Evolutionary conservation across 2,113 vertebrate species (phyloP), one percentile per base, ranked within the genome.

Genomic region (Neolamprologus modestus): DNA sequence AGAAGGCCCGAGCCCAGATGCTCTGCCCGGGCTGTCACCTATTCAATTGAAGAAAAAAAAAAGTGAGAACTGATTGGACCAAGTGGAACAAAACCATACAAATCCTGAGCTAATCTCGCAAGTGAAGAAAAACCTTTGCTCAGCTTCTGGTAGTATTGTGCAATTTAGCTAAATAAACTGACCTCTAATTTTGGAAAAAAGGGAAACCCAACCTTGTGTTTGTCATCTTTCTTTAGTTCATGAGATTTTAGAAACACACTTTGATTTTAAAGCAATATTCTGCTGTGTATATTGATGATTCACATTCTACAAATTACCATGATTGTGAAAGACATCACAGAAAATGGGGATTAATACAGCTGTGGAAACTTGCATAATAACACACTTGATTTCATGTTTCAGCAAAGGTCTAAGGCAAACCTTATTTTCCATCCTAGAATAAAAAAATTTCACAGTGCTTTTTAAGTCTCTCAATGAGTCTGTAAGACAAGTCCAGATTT

Each of bases 1-100:
- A 99, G 94, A 52, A 99, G 97, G 57, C 99, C 99, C 0, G 99
- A 99, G 16, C 99, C 99, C 91, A 99, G 95, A 88, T 97, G 96
- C 94, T 99, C 98, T 47, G 99, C 98, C 53, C 98, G 97, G 91
- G 97, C 95, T 3, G 96, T 97, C 52, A 99, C 99, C 99, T 99
- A 87, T 42, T 53, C 33, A 84, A 24, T 7, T 0, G 17, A 3
- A n/a, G 33, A 21, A 68, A 5, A 37, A 35, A 42, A 73, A 24
- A 76, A 2, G 4, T 9, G 4, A 79, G 4, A 57, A 8, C 68
- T n/a, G 42, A 86, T 45, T 50, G 9, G 14, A 85, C 9, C 17
- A 35, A 11, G 37, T 40, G 45, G 12, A 81, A 9, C 13, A 33
- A 57, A 45, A 71, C 13, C 4, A 84, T 21, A 57, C 13, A 61